These are phyloP conservation scores for Coilia nasus DNA, from an alignment of 2,797 vertebrate species.

Conservation along the genomic window DNA sequence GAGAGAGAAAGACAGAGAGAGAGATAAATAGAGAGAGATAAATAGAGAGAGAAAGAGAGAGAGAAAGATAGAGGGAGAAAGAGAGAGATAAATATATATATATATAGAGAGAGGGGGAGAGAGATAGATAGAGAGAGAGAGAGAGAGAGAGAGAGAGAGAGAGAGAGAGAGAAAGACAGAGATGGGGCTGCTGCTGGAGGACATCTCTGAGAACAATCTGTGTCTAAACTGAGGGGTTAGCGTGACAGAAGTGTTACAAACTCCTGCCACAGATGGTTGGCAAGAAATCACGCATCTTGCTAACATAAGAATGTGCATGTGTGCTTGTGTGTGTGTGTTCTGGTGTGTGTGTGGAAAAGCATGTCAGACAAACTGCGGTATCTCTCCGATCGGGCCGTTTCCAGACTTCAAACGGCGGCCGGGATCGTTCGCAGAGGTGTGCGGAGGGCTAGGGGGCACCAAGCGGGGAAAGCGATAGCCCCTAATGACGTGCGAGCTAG, in stretches of 20 bases:
- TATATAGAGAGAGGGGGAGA: too few species aligned
- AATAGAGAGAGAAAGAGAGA: too few species aligned
- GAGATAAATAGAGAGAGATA: too few species aligned
- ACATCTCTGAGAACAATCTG: constrained; percentile 41
- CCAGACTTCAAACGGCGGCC: constrained; percentile 49
- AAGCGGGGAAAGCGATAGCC: constrained; percentile 41
- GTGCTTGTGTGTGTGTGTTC: not conserved
- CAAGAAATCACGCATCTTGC: constrained; percentile 34
- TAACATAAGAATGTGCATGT: constrained; percentile 17
- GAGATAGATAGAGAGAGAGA: too few species aligned
- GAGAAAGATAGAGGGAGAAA: too few species aligned
- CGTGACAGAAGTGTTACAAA: constrained; percentile 40
- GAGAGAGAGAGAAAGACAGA: too few species aligned
- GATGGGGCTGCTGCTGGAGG: constrained; percentile 4
- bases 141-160: too few species aligned
- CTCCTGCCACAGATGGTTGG: constrained; percentile 49
- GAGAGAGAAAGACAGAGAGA: too few species aligned
- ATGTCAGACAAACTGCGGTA: not conserved
- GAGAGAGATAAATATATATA: too few species aligned
- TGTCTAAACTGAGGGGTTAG: constrained; percentile 39
- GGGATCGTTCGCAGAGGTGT: constrained; percentile 33
- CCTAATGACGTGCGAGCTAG: constrained; percentile 34
- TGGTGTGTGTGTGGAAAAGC: not conserved
- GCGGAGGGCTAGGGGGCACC: constrained; percentile 39
- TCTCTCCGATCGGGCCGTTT: not conserved